A percentile compares a stretch with the other conserved stretches of the same genome.
Conservation (phyloP, 2,888 invertebrate genomes). For the Beris morrisii region DNA sequence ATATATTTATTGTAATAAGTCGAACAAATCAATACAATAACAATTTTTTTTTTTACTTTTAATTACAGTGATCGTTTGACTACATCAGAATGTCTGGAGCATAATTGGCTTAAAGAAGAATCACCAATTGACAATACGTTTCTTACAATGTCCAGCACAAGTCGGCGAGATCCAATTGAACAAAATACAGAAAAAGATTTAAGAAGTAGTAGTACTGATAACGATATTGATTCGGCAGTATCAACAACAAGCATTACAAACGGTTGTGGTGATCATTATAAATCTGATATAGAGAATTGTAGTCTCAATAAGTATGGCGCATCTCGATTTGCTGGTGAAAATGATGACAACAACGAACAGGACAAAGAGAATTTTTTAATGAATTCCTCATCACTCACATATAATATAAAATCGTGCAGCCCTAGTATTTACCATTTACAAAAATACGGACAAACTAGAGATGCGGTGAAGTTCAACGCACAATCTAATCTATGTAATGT, state of each 20-base stretch:
- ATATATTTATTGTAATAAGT: too few relatives aligned
- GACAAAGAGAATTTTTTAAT: slow-evolving; percentile 43
- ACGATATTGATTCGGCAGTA: slow-evolving; percentile 38
- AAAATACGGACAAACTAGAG: slow-evolving; percentile 34
- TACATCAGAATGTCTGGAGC: slow-evolving; percentile 85
- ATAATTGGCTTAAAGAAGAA: slow-evolving; percentile 81
- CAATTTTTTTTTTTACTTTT: slow-evolving; percentile 4
- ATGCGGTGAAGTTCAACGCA: slow-evolving; percentile 13
- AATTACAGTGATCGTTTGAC: slow-evolving; percentile 78
- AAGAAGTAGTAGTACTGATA: slow-evolving; percentile 35
- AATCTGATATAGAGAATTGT: neutral
- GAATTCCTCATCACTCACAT: slow-evolving; percentile 36
- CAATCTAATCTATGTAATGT: slow-evolving; percentile 17
- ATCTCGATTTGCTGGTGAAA: slow-evolving; percentile 6
- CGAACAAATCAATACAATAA: too few relatives aligned
- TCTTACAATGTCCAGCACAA: slow-evolving; percentile 50
- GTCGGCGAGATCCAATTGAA: slow-evolving; percentile 18
- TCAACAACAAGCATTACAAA: slow-evolving; percentile 33
- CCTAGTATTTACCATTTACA: slow-evolving; percentile 33
- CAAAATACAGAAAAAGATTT: slow-evolving; percentile 43
- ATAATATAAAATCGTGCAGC: neutral
- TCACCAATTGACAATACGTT: slow-evolving; percentile 59
- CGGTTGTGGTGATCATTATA: slow-evolving; percentile 24
- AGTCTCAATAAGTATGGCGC: slow-evolving; percentile 12
- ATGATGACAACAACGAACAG: slow-evolving; percentile 39